phyloP scores from a whole-genome alignment of 1,140 invertebrate species.

The Thaumatotibia leucotreta region DNA sequence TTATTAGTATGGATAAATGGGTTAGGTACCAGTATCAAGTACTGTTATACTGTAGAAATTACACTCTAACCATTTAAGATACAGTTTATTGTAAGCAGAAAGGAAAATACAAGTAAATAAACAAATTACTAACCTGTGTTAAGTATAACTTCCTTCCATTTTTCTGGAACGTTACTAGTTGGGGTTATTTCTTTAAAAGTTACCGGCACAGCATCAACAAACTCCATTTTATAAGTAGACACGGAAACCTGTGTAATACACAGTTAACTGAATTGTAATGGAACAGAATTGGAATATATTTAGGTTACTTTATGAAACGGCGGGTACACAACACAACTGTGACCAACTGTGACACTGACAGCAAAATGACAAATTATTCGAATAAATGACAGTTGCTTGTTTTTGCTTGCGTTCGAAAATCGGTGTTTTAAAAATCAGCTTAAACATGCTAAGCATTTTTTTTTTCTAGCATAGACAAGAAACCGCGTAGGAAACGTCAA shows the following conservation, averaged over 20 bases:
- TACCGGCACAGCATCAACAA: slow-evolving; percentile 60
- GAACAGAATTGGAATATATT: neutral
- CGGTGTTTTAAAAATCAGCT: neutral
- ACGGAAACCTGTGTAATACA: neutral
- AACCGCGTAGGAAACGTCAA: neutral
- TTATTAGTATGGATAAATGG: neutral
- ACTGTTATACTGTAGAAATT: neutral
- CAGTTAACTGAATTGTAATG: neutral
- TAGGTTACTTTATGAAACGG: neutral
- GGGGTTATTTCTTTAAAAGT: slow-evolving; percentile 88
- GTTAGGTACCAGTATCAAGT: neutral
- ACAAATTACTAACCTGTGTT: slow-evolving; percentile 81
- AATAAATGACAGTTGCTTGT: neutral
- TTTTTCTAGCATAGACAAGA: neutral
- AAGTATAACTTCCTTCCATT: slow-evolving; percentile 89
- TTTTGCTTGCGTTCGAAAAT: neutral
- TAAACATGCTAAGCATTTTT: neutral
- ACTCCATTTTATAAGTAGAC: slow-evolving; percentile 45
- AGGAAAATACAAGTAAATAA: slow-evolving; percentile 14
- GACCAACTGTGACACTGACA: neutral
- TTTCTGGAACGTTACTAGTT: slow-evolving; percentile 83
- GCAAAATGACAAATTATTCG: no score
- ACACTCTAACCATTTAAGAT: neutral
- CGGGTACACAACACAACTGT: neutral
- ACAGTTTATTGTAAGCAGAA: slow-evolving; percentile 2